These are phyloP conservation scores for Potamarius usumacintae DNA, from an alignment of 2,113 vertebrate genomes.

Conservation along the genomic window DNA sequence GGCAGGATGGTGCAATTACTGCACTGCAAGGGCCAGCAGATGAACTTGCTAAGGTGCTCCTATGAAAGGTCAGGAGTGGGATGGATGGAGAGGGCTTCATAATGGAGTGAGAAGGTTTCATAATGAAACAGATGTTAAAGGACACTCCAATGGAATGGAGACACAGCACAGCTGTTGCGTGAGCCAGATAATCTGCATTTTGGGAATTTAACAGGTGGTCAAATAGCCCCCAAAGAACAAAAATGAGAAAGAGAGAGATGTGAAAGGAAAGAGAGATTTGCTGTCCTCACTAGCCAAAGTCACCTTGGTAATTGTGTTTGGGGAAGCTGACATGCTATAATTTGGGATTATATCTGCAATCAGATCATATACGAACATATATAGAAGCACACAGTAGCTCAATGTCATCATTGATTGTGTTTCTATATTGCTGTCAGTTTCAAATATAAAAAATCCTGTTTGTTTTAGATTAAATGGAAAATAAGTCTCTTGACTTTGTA, in stretches of 20 bases:
- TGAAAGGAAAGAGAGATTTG: conserved; percentile 5
- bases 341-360: conserved; percentile 22
- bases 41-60: not conserved
- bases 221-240: conserved; percentile 10
- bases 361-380: not conserved
- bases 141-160: not conserved
- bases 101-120: conserved; percentile 47
- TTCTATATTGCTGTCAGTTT: not conserved
- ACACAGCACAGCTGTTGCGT: conserved; percentile 48
- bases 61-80: not conserved
- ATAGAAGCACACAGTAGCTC: not conserved
- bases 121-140: conserved; percentile 57
- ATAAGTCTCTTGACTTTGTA: not conserved
- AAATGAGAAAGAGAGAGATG: not conserved
- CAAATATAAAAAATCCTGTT: not conserved
- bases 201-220: conserved; percentile 13
- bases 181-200: conserved; percentile 22
- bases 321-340: not conserved
- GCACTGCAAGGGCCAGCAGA: not conserved
- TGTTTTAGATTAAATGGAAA: not conserved
- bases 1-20: conserved; percentile 21
- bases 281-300: not conserved
- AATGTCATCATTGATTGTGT: not conserved
- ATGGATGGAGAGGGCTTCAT: conserved; percentile 28
- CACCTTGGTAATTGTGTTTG: conserved; percentile 33